These are phyloP conservation scores for Lepidochrysops patricia DNA, from an alignment of 2,888 invertebrate genomes.

Conservation along the genomic window DNA sequence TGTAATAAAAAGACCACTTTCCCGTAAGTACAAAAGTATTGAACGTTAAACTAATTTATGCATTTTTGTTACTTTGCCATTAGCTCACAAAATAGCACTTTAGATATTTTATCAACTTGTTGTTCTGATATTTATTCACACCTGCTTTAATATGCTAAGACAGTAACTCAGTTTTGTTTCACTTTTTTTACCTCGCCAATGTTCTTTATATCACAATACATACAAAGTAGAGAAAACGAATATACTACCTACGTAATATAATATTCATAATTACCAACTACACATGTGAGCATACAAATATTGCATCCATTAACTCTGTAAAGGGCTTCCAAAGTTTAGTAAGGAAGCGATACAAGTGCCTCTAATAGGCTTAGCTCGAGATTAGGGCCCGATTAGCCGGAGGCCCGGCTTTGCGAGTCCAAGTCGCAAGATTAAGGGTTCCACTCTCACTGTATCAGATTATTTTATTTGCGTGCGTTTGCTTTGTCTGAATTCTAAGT, in stretches of 20 bases:
- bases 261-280: neutral
- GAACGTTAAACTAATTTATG: constrained; percentile 71
- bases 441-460: constrained; percentile 48
- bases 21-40: constrained; percentile 68
- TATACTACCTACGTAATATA: neutral
- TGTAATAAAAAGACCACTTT: constrained; percentile 66
- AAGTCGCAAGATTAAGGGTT: constrained; percentile 62
- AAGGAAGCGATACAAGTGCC: constrained; percentile 70
- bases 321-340: constrained; percentile 72
- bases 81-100: constrained; percentile 51
- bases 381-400: constrained; percentile 69
- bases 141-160: no score
- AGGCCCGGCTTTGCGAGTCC: constrained; percentile 50
- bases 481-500: neutral
- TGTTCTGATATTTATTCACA: no score
- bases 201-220: no score
- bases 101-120: constrained; percentile 16
- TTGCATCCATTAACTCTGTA: constrained; percentile 43
- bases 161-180: no score
- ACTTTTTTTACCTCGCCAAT: no score
- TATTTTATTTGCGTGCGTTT: constrained; percentile 36
- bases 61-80: constrained; percentile 60
- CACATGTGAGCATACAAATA: neutral
- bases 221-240: no score
- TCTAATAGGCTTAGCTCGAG: constrained; percentile 70